phyloP scores from a whole-genome alignment of 2,888 invertebrate species.

The Chymomyza procnemis region DNA sequence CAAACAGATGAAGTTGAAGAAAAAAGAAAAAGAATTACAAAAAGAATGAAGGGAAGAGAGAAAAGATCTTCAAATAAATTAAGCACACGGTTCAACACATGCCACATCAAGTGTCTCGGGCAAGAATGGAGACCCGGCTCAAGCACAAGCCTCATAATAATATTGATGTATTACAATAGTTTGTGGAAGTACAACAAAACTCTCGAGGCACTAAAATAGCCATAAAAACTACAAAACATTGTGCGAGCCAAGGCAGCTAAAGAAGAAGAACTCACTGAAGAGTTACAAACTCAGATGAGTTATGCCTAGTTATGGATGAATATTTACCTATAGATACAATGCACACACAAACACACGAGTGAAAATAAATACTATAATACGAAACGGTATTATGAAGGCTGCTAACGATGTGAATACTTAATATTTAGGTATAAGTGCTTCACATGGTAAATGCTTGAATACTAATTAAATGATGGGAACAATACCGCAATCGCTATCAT shows the following conservation, averaged over 20 bases:
- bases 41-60: conserved; percentile 17
- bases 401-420: conserved; percentile 49
- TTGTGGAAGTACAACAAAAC: conserved; percentile 51
- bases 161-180: conserved; percentile 72
- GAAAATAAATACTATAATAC: conserved; percentile 32
- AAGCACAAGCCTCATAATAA: conserved; percentile 58
- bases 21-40: not conserved
- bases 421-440: conserved; percentile 30
- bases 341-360: conserved; percentile 33
- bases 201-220: conserved; percentile 43
- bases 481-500: conserved; percentile 8
- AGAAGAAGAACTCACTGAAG: conserved; percentile 37
- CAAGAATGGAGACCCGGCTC: conserved; percentile 7
- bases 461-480: conserved; percentile 69
- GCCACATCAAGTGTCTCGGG: conserved; percentile 43
- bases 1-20: conserved; percentile 54
- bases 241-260: conserved; percentile 22
- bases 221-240: conserved; percentile 61
- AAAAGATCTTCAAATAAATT: conserved; percentile 58
- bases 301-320: conserved; percentile 21
- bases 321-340: not conserved
- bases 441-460: conserved; percentile 63
- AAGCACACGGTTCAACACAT: conserved; percentile 50
- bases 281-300: conserved; percentile 54
- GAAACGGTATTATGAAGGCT: conserved; percentile 5